Percentiles rank a stretch among this genome's conserved stretches.
Conservation (phyloP, 2,888 invertebrate species). For the Trissoscelio sp. region DNA sequence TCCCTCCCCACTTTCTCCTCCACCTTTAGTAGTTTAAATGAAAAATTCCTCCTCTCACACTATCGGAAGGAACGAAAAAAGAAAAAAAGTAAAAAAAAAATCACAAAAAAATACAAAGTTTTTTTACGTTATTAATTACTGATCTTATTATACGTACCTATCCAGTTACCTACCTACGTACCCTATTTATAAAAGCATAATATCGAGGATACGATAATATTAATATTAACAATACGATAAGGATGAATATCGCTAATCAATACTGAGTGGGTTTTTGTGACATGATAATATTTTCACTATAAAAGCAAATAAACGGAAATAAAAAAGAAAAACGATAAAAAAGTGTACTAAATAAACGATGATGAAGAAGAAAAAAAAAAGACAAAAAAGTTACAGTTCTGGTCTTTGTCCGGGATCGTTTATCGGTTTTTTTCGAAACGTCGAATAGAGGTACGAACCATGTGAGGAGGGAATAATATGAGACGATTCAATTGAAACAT, state of each 20-base stretch:
- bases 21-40: conserved; percentile 71
- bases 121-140: conserved; percentile 68
- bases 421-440: conserved; percentile 60
- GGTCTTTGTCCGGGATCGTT: conserved; percentile 60
- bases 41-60: conserved; percentile 62
- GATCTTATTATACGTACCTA: conserved; percentile 74
- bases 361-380: conserved; percentile 29
- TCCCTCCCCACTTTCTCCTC: conserved; percentile 55
- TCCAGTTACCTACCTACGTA: conserved; percentile 75
- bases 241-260: conserved; percentile 83
- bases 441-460: conserved; percentile 65
- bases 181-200: conserved; percentile 83
- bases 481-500: conserved; percentile 49
- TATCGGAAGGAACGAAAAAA: conserved; percentile 51
- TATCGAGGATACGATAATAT: conserved; percentile 83
- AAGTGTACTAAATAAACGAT: conserved; percentile 37
- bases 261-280: conserved; percentile 83
- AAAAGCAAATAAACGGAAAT: conserved; percentile 31
- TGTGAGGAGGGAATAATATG: conserved; percentile 60
- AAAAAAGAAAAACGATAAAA: conserved; percentile 66
- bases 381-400: conserved; percentile 56
- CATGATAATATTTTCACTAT: conserved; percentile 82
- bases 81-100: conserved; percentile 39
- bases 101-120: conserved; percentile 61
- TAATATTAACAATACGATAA: conserved; percentile 83